Base-by-base conservation (phyloP, 2,888 invertebrate species). In the Caenorhabditis uteleia region DNA sequence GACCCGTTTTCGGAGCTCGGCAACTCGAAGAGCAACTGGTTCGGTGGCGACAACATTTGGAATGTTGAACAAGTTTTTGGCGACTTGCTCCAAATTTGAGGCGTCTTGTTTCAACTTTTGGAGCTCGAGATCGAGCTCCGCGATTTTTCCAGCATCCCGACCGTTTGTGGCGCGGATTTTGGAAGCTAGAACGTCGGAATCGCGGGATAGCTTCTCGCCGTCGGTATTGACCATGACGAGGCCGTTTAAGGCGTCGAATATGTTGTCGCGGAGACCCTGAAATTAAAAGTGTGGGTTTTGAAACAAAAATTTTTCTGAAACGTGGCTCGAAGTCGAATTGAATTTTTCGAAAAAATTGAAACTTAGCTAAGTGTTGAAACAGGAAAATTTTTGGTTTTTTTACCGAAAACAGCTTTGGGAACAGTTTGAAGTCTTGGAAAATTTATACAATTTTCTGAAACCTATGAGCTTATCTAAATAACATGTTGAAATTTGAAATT, bases 31-130 rank as follows among this genome's bases (percentile, higher is more conserved):
- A 20, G 45, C 10, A 3, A 62, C 56, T 23, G 50, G 50, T 18
- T 73, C 66, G 1, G 57, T 56, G 39, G 54, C 53, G 0, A 66
- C 62, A n/a, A 66, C 66, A 46, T 74, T 72, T 10, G 73, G 73
- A 42, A 74, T 58, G 12, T 31, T 21, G 34, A 53, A 57, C 27
- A 73, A 47, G 25, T 48, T 23, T 10, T 42, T 47, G 7, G 59
- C 56, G 2, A 61, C 58, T 4, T 45, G 31, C 39, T 64, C 71
- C 7, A 70, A 47, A 8, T 61, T 50, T 8, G 65, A 59, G 16
- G 76, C 47, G 23, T 73, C 62, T 8, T 44, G 39, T 25, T 48
- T 51, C 3, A 71, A 27, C 1, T 21, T 12, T 1, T 57, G 62
- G 0, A 66, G 34, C 14, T 65, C 68, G n/a, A 47, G 40, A 34